Percentiles rank a stretch among this genome's conserved stretches.
These are phyloP conservation scores for Echinops telfairi DNA, from an alignment of 2,113 vertebrate genomes.

Conservation along the genomic window DNA sequence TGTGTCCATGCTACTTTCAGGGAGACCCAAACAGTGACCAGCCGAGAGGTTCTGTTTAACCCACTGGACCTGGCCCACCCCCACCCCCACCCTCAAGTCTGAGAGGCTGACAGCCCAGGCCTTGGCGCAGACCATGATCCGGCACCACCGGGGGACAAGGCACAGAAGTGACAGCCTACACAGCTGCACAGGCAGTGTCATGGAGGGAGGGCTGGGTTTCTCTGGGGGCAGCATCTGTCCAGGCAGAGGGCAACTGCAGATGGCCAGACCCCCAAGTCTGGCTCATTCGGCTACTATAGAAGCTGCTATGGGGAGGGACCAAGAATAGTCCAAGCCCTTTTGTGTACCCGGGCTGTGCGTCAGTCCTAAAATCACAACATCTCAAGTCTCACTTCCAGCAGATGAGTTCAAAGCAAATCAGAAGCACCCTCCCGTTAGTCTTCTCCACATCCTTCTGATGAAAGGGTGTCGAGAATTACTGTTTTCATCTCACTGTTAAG, in stretches of 20 bases:
- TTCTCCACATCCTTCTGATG: not conserved
- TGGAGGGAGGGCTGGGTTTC: not conserved
- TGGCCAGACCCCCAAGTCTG: not conserved
- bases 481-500: not conserved
- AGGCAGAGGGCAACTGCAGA: not conserved
- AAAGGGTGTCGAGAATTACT: not conserved
- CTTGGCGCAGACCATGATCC: not conserved
- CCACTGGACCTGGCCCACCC: not conserved
- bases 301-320: not conserved
- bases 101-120: not conserved
- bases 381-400: not conserved
- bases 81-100: not conserved
- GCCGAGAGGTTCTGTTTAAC: not conserved
- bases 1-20: not conserved
- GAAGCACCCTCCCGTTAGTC: fast-evolving
- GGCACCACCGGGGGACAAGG: not conserved
- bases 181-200: not conserved
- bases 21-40: not conserved
- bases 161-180: not conserved
- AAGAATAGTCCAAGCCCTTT: not conserved
- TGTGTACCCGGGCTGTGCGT: not conserved
- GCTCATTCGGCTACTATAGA: not conserved
- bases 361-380: not conserved
- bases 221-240: not conserved
- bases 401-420: not conserved